Evolutionary conservation across 2,797 vertebrate genomes (phyloP).

Genomic region (Chelidonichthys spinosus): DNA sequence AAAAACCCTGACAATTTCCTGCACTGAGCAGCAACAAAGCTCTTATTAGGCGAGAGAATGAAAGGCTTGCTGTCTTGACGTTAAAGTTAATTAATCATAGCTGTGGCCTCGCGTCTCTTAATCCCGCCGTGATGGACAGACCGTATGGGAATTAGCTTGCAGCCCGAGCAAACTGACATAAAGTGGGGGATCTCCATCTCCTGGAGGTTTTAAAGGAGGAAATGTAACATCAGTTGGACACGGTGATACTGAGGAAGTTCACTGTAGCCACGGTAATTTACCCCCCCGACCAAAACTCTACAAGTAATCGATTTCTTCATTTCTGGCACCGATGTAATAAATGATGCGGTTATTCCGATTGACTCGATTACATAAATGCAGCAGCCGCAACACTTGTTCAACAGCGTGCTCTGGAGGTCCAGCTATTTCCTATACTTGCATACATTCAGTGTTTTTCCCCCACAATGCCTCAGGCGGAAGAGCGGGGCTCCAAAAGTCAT

Average conservation of each 20-base stretch:
- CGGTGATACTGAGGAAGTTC: not conserved
- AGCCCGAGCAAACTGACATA: conserved; percentile 20
- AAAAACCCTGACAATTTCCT: conserved; percentile 38
- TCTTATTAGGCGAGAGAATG: conserved; percentile 4
- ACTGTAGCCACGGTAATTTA: too few species aligned
- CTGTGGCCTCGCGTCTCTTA: not conserved
- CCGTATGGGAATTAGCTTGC: conserved; percentile 23
- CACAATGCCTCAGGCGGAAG: not conserved
- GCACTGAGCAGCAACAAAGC: conserved; percentile 16
- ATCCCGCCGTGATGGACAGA: conserved; percentile 1
- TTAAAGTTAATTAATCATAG: conserved; percentile 30
- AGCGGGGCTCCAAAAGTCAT: not conserved
- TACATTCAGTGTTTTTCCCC: not conserved
- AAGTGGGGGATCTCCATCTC: conserved; percentile 4
- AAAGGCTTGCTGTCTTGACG: not conserved
- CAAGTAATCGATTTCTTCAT: not conserved
- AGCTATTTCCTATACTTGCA: not conserved
- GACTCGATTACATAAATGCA: not conserved
- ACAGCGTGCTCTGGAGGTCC: not conserved
- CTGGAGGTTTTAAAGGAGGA: conserved; percentile 19
- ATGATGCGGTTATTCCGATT: not conserved
- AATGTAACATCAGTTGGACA: conserved; percentile 27
- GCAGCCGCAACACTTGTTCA: conserved; percentile 1
- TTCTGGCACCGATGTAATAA: not conserved
- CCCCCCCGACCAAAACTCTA: not conserved